These are phyloP conservation scores for Sprattus sprattus DNA, from an alignment of 2,113 vertebrate genomes.

Conservation along the genomic window DNA sequence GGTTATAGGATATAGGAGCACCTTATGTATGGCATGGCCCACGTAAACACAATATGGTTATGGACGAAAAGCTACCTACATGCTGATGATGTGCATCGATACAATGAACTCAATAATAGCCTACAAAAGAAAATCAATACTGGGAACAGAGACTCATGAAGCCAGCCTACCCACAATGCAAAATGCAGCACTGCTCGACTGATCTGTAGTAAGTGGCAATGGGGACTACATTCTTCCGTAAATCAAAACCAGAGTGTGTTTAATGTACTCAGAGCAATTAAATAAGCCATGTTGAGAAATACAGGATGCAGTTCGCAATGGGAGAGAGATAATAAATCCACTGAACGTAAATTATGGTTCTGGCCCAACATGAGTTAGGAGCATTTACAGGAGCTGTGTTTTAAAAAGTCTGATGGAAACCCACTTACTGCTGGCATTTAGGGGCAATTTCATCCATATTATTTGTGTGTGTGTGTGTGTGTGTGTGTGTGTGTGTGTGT, in stretches of 20 bases:
- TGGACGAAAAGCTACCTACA: background rate
- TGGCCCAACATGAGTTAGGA: background rate
- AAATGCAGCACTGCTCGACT: background rate
- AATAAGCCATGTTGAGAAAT: background rate
- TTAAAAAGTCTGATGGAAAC: background rate
- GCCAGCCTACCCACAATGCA: background rate
- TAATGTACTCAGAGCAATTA: conserved; percentile 16
- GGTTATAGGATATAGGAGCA: background rate
- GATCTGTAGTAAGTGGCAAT: background rate
- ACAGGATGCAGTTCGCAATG: background rate
- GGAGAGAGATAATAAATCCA: background rate
- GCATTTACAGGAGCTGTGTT: background rate
- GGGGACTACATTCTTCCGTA: background rate
- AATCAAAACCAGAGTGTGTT: conserved; percentile 1
- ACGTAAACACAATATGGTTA: background rate
- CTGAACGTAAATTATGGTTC: background rate
- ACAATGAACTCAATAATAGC: conserved; percentile 15
- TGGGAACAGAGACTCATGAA: background rate
- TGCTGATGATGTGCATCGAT: background rate
- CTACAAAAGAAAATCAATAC: background rate
- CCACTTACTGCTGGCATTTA: conserved; percentile 12
- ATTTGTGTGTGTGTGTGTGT: conserved; percentile 6
- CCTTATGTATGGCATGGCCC: background rate
- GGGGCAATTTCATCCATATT: background rate
- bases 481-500: background rate